A percentile compares a stretch with the other conserved stretches of the same genome.
Conservation (phyloP, 2,797 vertebrate species). For the Alauda arvensis region DNA sequence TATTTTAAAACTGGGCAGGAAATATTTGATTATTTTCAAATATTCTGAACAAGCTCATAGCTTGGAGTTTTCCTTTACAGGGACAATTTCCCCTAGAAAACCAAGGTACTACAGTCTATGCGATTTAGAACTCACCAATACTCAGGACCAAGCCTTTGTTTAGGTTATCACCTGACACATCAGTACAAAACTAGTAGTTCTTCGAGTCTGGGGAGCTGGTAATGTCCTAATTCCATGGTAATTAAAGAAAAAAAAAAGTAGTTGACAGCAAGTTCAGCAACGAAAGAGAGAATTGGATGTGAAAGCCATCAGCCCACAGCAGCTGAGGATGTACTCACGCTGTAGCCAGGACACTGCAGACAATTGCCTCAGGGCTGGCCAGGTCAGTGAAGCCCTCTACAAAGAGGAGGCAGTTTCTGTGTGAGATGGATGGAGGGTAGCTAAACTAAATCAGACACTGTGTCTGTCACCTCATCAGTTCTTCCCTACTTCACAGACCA, state of each 20-base stretch:
- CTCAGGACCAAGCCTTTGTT: neutral
- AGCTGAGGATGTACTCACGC: neutral
- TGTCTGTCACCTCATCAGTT: neutral
- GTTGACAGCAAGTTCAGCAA: neutral
- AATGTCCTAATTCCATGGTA: neutral
- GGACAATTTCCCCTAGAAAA: neutral
- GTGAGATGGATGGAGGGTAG: neutral
- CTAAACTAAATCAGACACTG: neutral
- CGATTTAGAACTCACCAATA: neutral
- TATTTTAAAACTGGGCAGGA: neutral
- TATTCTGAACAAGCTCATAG: neutral
- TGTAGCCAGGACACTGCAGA: neutral
- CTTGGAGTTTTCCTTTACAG: neutral
- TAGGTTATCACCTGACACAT: neutral
- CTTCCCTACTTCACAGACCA: neutral
- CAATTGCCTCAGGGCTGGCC: neutral
- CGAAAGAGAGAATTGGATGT: neutral
- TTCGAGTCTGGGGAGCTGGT: neutral
- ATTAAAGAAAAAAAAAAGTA: neutral
- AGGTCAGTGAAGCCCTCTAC: neutral
- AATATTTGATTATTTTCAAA: neutral
- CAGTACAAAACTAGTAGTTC: neutral
- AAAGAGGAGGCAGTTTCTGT: neutral
- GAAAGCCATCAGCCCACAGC: neutral
- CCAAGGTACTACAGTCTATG: neutral